Percentiles rank a stretch among this genome's conserved stretches.
phyloP scores from a whole-genome alignment of 2,888 invertebrate genomes.

The Silvanus unidentatus region DNA sequence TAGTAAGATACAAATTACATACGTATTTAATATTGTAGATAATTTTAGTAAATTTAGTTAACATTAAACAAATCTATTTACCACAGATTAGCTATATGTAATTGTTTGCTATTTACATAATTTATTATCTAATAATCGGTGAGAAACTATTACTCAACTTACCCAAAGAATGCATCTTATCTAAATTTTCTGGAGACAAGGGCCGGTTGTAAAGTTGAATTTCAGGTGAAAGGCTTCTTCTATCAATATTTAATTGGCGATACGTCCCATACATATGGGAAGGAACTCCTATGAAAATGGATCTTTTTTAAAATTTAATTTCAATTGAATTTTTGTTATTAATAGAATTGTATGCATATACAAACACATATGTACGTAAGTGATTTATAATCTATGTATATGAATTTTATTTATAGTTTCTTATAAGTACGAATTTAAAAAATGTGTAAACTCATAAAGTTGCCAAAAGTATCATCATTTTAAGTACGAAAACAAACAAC shows the following conservation, averaged over 20 bases:
- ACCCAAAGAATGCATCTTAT: slow-evolving; percentile 27
- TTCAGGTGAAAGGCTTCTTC: slow-evolving; percentile 34
- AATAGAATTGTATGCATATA: too few species aligned
- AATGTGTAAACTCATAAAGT: background rate
- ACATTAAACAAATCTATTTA: too few species aligned
- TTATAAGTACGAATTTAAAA: background rate
- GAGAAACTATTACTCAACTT: slow-evolving; percentile 39
- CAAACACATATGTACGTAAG: too few species aligned
- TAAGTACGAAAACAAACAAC: too few species aligned
- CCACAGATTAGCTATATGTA: too few species aligned
- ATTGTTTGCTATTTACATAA: too few species aligned
- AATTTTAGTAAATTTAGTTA: too few species aligned
- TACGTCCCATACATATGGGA: slow-evolving; percentile 50
- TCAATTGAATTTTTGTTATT: background rate
- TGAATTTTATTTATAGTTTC: background rate
- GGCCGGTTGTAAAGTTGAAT: slow-evolving; percentile 35
- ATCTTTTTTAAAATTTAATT: slow-evolving; percentile 1
- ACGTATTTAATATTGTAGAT: too few species aligned
- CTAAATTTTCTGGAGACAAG: slow-evolving; percentile 30
- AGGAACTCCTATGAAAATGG: slow-evolving; percentile 41
- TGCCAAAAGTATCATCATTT: too few species aligned
- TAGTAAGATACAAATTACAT: too few species aligned
- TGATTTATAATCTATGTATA: slow-evolving; percentile 43
- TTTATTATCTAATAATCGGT: too few species aligned
- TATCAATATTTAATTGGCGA: slow-evolving; percentile 42